A percentile compares a stretch with the other conserved stretches of the same genome.
Conservation (phyloP, 2,888 invertebrate genomes). For the Aphidius colemani region DNA sequence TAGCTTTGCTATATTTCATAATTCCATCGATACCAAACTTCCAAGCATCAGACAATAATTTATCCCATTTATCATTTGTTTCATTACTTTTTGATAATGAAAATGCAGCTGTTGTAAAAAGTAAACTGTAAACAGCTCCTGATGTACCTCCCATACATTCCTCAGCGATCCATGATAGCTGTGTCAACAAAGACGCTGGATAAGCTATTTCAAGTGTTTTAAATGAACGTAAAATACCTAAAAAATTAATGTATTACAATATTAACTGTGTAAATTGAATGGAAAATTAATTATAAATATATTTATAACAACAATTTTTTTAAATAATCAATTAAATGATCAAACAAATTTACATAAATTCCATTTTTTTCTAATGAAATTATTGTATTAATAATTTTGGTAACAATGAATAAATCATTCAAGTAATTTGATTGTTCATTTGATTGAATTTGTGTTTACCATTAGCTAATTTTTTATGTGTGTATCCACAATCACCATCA, state of each 20-base stretch:
- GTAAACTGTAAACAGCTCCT: slow-evolving; percentile 78
- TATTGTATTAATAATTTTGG: not conserved
- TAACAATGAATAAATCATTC: not conserved
- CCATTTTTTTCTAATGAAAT: too few relatives aligned
- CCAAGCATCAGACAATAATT: slow-evolving; percentile 65
- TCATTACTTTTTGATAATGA: slow-evolving; percentile 40
- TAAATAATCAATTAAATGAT: too few relatives aligned
- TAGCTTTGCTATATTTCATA: slow-evolving; percentile 73
- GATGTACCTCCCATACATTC: slow-evolving; percentile 78
- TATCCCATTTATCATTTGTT: slow-evolving; percentile 33
- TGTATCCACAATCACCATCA: slow-evolving; percentile 71
- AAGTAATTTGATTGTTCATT: not conserved
- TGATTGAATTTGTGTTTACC: slow-evolving; percentile 50
- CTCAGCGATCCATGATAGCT: slow-evolving; percentile 69
- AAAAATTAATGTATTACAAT: too few relatives aligned
- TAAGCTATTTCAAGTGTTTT: slow-evolving; percentile 44
- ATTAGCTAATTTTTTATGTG: slow-evolving; percentile 64
- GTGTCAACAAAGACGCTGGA: slow-evolving; percentile 61
- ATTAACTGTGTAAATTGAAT: too few relatives aligned
- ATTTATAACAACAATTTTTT: not conserved
- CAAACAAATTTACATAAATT: too few relatives aligned
- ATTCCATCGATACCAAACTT: slow-evolving; percentile 66
- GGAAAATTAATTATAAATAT: not conserved
- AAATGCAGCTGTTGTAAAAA: slow-evolving; percentile 71
- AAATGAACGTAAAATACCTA: slow-evolving; percentile 45